Evolutionary conservation across 2,113 vertebrate genomes (phyloP).

Genomic region (Syrmaticus mikado): DNA sequence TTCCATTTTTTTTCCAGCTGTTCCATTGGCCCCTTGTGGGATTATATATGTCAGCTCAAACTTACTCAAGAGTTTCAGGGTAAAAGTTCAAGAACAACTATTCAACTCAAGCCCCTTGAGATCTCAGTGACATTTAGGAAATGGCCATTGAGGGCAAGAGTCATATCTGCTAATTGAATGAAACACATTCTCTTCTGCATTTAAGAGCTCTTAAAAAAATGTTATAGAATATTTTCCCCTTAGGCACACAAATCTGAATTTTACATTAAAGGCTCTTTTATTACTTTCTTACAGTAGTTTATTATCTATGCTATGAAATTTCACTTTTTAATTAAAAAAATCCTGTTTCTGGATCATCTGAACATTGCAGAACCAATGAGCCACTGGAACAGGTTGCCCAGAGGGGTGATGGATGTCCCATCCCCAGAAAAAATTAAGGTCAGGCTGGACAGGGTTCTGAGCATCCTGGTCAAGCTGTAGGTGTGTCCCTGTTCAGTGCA

Average conservation of each 20-base stretch:
- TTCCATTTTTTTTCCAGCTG: neutral
- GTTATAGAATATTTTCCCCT: neutral
- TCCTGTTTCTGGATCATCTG: neutral
- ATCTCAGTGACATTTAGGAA: neutral
- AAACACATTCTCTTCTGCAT: neutral
- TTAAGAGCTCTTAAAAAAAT: neutral
- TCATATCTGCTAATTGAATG: neutral
- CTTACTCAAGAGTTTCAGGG: neutral
- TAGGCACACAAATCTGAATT: neutral
- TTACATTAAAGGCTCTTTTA: neutral
- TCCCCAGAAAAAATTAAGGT: too few species aligned
- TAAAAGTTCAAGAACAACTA: slow-evolving; percentile 3
- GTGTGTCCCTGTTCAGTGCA: too few species aligned
- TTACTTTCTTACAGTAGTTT: neutral
- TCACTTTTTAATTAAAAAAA: neutral
- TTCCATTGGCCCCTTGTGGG: neutral
- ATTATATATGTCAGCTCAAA: neutral
- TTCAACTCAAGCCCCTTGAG: neutral
- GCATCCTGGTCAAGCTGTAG: too few species aligned
- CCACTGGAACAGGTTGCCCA: too few species aligned
- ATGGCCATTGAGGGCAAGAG: neutral
- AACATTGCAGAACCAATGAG: neutral
- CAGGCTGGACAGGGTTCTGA: too few species aligned
- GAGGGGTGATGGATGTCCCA: too few species aligned
- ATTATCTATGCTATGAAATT: neutral